A percentile compares a stretch with the other conserved stretches of the same genome.
Evolutionary conservation across 2,888 invertebrate genomes (phyloP).

Genomic region (Pasiphila rectangulata): DNA sequence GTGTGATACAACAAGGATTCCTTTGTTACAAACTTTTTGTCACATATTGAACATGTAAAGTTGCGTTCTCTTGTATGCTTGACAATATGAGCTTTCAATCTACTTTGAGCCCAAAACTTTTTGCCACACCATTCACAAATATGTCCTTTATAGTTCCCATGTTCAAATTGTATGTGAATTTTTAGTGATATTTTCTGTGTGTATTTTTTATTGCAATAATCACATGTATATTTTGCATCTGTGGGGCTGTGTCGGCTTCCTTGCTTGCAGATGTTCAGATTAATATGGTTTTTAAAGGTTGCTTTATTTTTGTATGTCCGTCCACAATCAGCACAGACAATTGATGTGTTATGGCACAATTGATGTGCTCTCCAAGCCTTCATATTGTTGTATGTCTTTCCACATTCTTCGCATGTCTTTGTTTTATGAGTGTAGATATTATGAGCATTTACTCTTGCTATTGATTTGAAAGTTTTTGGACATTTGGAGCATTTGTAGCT

Average conservation of each 20-base stretch:
- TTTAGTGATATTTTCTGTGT: constrained; percentile 64
- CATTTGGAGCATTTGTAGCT: constrained; percentile 50
- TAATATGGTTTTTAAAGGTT: constrained; percentile 59
- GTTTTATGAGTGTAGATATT: constrained; percentile 48
- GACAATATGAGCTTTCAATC: constrained; percentile 63
- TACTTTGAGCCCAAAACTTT: constrained; percentile 64
- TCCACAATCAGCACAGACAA: constrained; percentile 62
- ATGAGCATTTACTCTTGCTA: constrained; percentile 38
- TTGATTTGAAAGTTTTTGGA: constrained; percentile 47
- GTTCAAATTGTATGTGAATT: constrained; percentile 68
- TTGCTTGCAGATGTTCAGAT: constrained; percentile 54
- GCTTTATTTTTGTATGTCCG: constrained; percentile 57
- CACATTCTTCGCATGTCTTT: constrained; percentile 57
- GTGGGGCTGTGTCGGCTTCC: constrained; percentile 39
- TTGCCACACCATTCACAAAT: constrained; percentile 66
- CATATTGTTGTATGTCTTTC: constrained; percentile 53
- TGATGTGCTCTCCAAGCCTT: constrained; percentile 57
- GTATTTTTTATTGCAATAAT: constrained; percentile 66
- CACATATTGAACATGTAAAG: constrained; percentile 53
- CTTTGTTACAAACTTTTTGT: constrained; percentile 61
- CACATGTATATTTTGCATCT: constrained; percentile 60
- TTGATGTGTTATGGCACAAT: constrained; percentile 45
- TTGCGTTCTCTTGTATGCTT: constrained; percentile 68
- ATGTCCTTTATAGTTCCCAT: constrained; percentile 63
- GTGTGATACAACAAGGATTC: constrained; percentile 67